Conservation (phyloP, 2,888 invertebrate genomes). For the Unio pictorum region DNA sequence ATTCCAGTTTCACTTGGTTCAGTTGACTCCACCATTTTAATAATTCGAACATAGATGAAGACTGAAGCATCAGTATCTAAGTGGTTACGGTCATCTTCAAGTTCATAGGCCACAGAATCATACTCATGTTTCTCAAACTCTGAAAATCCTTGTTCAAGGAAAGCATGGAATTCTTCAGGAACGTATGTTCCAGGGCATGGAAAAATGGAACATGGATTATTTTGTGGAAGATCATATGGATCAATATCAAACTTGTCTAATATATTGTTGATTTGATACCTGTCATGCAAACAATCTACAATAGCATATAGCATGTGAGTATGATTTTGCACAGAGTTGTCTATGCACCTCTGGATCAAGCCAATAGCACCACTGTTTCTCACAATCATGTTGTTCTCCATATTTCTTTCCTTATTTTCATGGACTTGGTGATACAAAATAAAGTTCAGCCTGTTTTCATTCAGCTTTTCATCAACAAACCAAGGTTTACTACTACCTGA, state of each 20-base stretch:
- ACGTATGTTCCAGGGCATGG: constrained; percentile 30
- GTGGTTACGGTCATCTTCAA: constrained; percentile 9
- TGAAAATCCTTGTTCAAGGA: constrained; percentile 26
- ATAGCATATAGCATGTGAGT: no score
- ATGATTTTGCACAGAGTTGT: no score
- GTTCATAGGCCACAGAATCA: constrained; percentile 16
- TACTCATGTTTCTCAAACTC: constrained; percentile 26
- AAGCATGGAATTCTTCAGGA: constrained; percentile 19
- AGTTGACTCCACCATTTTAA: not conserved
- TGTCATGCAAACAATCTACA: not conserved
- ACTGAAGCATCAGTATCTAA: constrained; percentile 4
- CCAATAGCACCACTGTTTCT: no score
- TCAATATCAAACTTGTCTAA: constrained; percentile 8
- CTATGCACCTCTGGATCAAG: no score
- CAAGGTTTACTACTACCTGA: constrained; percentile 2
- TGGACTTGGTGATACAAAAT: not conserved
- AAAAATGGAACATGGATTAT: constrained; percentile 4
- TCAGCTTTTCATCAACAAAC: not conserved
- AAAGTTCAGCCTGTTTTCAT: no score
- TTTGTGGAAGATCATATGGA: constrained; percentile 1
- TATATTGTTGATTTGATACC: constrained; percentile 1
- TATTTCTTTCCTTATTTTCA: not conserved
- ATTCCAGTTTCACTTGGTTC: not conserved
- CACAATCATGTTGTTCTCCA: not conserved
- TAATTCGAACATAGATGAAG: constrained; percentile 24